These are phyloP conservation scores for Hydropotes inermis DNA, from an alignment of 2,113 vertebrate genomes.

Conservation along the genomic window DNA sequence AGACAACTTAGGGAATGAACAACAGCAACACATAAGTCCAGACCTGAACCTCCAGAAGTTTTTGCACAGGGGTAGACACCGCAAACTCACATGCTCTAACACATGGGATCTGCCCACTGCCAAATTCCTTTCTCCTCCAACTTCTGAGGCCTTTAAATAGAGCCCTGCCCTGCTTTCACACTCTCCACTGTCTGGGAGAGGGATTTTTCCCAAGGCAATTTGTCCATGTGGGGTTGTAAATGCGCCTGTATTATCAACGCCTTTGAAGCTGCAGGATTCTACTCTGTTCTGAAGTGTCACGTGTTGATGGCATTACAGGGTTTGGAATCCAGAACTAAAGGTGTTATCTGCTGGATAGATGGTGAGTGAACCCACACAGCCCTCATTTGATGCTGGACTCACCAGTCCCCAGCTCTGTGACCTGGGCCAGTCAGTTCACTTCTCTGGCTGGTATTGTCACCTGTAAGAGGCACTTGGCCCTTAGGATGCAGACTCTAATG, in stretches of 20 bases:
- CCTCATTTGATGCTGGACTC: neutral
- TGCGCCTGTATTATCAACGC: rapidly evolving
- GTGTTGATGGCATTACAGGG: rapidly evolving
- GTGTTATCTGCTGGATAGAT: neutral
- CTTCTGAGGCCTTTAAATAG: neutral
- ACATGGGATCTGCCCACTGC: neutral
- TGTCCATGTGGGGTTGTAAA: neutral
- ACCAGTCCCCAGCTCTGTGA: neutral
- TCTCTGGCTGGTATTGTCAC: too few relatives aligned
- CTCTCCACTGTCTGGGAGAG: neutral
- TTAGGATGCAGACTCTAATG: too few relatives aligned
- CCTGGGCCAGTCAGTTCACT: rapidly evolving
- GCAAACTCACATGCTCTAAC: neutral
- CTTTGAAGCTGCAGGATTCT: too few relatives aligned
- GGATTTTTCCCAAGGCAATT: neutral
- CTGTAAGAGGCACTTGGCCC: neutral
- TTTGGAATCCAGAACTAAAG: neutral
- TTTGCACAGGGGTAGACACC: neutral
- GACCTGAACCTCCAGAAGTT: neutral
- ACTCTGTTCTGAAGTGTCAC: neutral
- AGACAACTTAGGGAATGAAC: neutral
- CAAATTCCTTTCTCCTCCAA: neutral
- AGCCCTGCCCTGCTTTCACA: neutral
- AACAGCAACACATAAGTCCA: neutral
- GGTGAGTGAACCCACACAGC: neutral